Evolutionary conservation across 2,797 vertebrate genomes (phyloP), one percentile per base, ranked within the genome.

Genomic region (Austrolebias charrua): DNA sequence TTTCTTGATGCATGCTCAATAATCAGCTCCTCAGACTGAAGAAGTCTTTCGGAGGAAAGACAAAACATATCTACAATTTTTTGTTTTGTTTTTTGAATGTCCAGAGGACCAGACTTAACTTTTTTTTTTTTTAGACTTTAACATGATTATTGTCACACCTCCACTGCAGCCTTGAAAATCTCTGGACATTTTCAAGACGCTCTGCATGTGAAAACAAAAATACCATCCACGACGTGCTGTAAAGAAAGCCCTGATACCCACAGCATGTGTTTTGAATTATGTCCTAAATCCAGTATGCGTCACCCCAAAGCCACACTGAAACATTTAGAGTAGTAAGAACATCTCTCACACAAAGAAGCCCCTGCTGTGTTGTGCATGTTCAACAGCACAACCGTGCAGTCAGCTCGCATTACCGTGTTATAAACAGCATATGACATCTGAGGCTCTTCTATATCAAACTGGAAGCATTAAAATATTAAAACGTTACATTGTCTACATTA

Each of bases 361-460:
- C 20, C 24, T 11, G 45, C 31, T 18, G 24, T 14, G 40, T 24
- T 6, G 20, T 13, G 7, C 9, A 29, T 19, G n/a, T 19, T n/a
- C 4, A 14, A 38, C 60, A 16, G 6, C 6, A 5, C 9, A 63
- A 43, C 45, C 43, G 40, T 9, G 15, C 14, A 31, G 24, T 19
- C 53, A 3, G 14, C 31, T 0, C 44, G 20, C 15, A n/a, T 19
- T 62, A 14, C 7, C 3, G 29, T 28, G 8, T 24, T 42, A 14
- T 42, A 42, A 28, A 44, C 18, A 24, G 12, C 1, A 2, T 20
- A 24, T 50, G 9, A 66, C 50, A 48, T 69, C 47, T 58, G 52
- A 44, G 16, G 20, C 14, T 43, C n/a, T 51, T 55, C 16, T 40
- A 46, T 46, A 55, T 55, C 62, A 61, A 24, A 24, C 24, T 24